phyloP scores from a whole-genome alignment of 1,140 invertebrate genomes.

The Drosophila watanabei region DNA sequence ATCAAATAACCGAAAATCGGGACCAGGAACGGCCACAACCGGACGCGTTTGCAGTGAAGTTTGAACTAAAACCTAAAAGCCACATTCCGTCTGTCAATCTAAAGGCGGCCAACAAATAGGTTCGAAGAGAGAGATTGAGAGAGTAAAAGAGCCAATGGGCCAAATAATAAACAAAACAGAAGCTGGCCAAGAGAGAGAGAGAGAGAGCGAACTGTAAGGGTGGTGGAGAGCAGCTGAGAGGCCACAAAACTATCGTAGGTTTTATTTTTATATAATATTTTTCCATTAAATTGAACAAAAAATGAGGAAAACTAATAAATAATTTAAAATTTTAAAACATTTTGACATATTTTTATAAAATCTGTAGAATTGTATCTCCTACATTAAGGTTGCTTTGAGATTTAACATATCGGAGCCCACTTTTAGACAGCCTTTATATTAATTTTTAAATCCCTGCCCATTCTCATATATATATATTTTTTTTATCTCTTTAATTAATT shows the following conservation, averaged over 20 bases:
- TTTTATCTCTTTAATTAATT: too few relatives aligned
- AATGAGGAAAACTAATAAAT: too few relatives aligned
- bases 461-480: too few relatives aligned
- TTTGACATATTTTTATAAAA: background rate
- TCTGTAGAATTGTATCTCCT: too few relatives aligned
- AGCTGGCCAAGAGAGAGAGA: conserved; percentile 21
- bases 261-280: conserved; percentile 30
- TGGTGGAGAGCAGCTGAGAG: conserved; percentile 13
- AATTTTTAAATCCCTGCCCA: too few relatives aligned
- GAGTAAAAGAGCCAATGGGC: conserved; percentile 11
- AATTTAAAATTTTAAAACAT: too few relatives aligned
- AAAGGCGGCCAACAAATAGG: conserved; percentile 62
- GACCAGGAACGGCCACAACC: conserved; percentile 38
- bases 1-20: conserved; percentile 24
- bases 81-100: conserved; percentile 47
- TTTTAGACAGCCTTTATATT: too few relatives aligned
- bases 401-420: background rate
- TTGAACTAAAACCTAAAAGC: conserved; percentile 62
- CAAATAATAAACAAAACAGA: conserved; percentile 40
- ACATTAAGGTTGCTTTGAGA: background rate
- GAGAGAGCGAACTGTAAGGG: conserved; percentile 13
- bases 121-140: conserved; percentile 53
- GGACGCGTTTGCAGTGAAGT: conserved; percentile 61
- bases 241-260: background rate
- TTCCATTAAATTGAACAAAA: too few relatives aligned